phyloP scores from a whole-genome alignment of 2,113 vertebrate genomes.

The Cyprinodon brontotheroides region DNA sequence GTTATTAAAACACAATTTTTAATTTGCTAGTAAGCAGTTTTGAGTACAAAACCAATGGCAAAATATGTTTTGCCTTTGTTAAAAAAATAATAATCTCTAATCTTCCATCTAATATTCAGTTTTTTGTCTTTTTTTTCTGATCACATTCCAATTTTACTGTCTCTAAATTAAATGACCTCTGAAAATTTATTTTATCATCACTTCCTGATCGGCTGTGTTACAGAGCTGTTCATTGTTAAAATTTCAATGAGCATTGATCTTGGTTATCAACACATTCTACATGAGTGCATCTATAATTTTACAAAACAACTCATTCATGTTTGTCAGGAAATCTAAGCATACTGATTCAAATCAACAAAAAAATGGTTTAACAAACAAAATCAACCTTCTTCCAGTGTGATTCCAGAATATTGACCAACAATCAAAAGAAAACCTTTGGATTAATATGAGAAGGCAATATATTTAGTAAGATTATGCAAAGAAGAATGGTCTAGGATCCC shows the following conservation, averaged over 20 bases:
- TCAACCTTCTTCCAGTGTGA: too few species aligned
- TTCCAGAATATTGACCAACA: too few species aligned
- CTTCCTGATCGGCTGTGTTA: conserved; percentile 15
- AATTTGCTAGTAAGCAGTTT: neutral
- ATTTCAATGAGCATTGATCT: neutral
- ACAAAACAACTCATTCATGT: neutral
- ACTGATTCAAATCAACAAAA: too few species aligned
- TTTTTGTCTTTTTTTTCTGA: conserved; percentile 24
- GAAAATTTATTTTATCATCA: conserved; percentile 45
- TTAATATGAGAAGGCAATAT: too few species aligned
- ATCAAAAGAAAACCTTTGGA: too few species aligned
- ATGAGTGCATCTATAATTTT: neutral
- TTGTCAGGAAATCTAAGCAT: too few species aligned
- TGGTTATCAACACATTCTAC: neutral
- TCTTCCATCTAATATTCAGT: conserved; percentile 15
- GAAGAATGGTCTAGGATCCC: too few species aligned
- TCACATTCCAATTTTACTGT: conserved; percentile 9
- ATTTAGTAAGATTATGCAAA: too few species aligned
- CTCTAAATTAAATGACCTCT: conserved; percentile 35
- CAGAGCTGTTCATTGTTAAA: neutral
- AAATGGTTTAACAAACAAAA: too few species aligned
- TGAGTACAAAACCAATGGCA: neutral
- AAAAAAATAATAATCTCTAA: conserved; percentile 6
- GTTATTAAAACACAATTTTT: too few species aligned
- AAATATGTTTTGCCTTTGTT: neutral